Percentiles rank a stretch among this genome's conserved stretches.
These are phyloP conservation scores for Tychaedon coryphoeus DNA, from an alignment of 2,113 vertebrate genomes.

Conservation along the genomic window DNA sequence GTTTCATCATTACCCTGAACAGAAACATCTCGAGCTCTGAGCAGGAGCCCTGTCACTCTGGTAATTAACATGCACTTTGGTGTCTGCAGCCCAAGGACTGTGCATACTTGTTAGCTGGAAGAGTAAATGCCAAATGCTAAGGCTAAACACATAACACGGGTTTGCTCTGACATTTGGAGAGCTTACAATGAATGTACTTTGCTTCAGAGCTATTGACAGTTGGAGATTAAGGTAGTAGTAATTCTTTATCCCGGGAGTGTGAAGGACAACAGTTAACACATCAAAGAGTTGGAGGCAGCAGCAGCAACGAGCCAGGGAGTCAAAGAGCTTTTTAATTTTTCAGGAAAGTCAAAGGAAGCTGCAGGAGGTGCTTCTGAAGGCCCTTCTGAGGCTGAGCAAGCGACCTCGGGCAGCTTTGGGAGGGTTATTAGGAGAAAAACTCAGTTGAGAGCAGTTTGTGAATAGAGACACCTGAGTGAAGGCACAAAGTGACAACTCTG, in stretches of 20 bases:
- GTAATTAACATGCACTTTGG: slow-evolving; percentile 72
- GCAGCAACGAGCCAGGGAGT: neutral
- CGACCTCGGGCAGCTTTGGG: neutral
- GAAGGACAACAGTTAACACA: slow-evolving; percentile 72
- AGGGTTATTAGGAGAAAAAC: neutral
- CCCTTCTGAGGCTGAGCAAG: neutral
- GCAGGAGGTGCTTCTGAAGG: neutral
- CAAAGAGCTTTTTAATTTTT: slow-evolving; percentile 44
- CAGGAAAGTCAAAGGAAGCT: neutral
- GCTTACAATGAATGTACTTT: slow-evolving; percentile 80
- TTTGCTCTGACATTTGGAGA: slow-evolving; percentile 82
- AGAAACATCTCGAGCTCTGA: neutral
- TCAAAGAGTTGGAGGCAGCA: slow-evolving; percentile 55
- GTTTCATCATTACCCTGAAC: neutral
- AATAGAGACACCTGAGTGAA: neutral
- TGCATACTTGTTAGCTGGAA: slow-evolving; percentile 67
- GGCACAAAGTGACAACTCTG: accelerated
- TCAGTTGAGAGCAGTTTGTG: neutral
- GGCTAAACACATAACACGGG: slow-evolving; percentile 66
- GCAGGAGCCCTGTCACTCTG: neutral
- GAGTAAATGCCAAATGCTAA: slow-evolving; percentile 80
- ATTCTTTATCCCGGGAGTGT: slow-evolving; percentile 70
- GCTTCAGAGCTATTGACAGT: slow-evolving; percentile 80
- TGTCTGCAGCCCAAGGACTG: slow-evolving; percentile 60
- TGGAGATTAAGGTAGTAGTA: slow-evolving; percentile 77